These are phyloP conservation scores for Serripes groenlandicus DNA, from an alignment of 2,888 invertebrate genomes.

Conservation along the genomic window DNA sequence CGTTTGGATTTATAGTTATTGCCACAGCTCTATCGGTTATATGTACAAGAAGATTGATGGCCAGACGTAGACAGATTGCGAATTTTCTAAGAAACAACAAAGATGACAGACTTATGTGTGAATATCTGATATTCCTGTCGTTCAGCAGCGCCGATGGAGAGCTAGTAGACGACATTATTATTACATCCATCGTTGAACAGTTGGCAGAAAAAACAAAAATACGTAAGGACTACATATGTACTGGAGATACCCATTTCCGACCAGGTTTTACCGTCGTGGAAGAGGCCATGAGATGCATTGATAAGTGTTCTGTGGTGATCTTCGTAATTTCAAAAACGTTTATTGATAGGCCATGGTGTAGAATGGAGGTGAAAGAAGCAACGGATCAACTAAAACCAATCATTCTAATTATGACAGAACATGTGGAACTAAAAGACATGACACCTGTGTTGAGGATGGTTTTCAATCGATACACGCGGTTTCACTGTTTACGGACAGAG, in stretches of 20 bases:
- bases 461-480: not conserved
- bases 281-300: constrained; percentile 6
- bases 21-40: too few species aligned
- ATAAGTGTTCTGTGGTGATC: not conserved
- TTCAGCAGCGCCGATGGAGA: too few species aligned
- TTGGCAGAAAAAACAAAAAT: too few species aligned
- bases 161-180: too few species aligned
- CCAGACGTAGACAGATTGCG: too few species aligned
- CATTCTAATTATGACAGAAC: not conserved
- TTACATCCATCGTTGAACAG: too few species aligned
- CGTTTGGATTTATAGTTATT: too few species aligned
- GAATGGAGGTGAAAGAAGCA: constrained; percentile 9
- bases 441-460: not conserved
- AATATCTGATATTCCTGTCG: too few species aligned
- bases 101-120: too few species aligned
- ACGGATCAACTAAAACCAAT: not conserved
- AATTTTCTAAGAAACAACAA: too few species aligned
- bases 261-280: constrained; percentile 9
- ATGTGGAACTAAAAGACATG: not conserved
- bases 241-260: constrained; percentile 3
- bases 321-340: constrained; percentile 1
- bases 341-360: not conserved
- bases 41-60: too few species aligned
- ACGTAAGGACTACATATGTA: constrained; percentile 9
- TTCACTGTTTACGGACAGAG: not conserved